Base-by-base conservation (phyloP, 2,797 vertebrate genomes). In the Sebastes hopkinsi region DNA sequence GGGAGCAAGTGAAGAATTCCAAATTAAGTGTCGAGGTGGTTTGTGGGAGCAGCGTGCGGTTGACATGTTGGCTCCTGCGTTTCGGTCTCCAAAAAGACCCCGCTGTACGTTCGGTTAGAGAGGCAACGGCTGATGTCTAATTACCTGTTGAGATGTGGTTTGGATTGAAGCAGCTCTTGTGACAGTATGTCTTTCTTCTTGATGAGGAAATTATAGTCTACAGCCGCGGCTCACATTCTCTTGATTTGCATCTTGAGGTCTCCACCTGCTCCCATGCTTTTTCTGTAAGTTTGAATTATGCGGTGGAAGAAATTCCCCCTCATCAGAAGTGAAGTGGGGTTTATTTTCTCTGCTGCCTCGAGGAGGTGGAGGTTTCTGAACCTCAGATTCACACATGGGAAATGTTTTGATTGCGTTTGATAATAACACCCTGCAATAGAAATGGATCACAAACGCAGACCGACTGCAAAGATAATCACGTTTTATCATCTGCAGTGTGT, bases 81-180 rank as follows among this genome's bases (percentile, higher is more conserved):
- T 82, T 66, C 32, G 67, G 61, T 58, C 83, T 83, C 38, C 25
- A 8, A 27, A 81, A 60, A 80, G 81, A 77, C 74, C 54, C 79
- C 16, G 83, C 69, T 85, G 84, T 76, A 81, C 84, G 80, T 88
- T 89, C 6, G 18, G 79, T 70, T 75, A 50, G 77, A 82, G 72
- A 78, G 80, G 58, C 72, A 80, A 67, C 20, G 70, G 77, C 58
- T 84, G 80, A 87, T 71, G 88, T 88, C 82, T 92, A 92, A 93
- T 92, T 92, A 92, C 83, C 90, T 90, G 88, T 77, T 90, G 90
- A 92, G 89, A 88, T 93, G 93, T 83, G 92, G 91, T 93, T 94
- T 92, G 91, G 92, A 89, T 82, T 55, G 72, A 90, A 87, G 89
- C 75, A 25, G 81, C 68, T 82, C 85, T 74, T 76, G 23, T 89